Evolutionary conservation across 2,113 vertebrate species (phyloP), one percentile per base, ranked within the genome.

Genomic region (Gobiocypris rarus): DNA sequence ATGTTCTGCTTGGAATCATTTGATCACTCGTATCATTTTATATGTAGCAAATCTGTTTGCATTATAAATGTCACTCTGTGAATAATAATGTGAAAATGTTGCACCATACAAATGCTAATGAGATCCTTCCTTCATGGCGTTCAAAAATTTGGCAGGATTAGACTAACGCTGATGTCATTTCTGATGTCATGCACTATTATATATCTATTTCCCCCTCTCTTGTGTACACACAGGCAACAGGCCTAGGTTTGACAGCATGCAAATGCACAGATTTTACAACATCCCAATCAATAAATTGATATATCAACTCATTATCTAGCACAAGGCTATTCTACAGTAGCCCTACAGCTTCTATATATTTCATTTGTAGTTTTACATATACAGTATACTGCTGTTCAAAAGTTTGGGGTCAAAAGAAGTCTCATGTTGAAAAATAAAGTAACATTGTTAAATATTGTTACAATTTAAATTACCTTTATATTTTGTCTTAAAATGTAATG

Each of bases 61-160:
- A 56, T 56, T 41, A 82, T 69, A 70, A 82, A 34, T 52, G 26
- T 34, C 78, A 63, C 41, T 22, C 17, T 67, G 24, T 65, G 59
- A 65, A 65, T 45, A 22, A 69, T 69, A 56, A 82, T 70, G 48
- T 56, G 48, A 70, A 70, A 82, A 82, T 70, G 65, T 24, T 82
- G 65, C 80, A 24, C 3, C 28, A 24, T 41, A 19, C 80, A 70
- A 38, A 70, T 81, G 50, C 48, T 82, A 69, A 70, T 82, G 48
- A 70, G 56, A 70, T 38, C 61, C 28, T 26, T 26, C 38, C n/a
- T 70, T 41, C 65, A 22, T n/a, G 43, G 78, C 34, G 78, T 67
- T 67, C 17, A 67, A 81, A 81, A 81, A 31, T 17, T 19, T 67
- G 61, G 43, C 78, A 50, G 24, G 59, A 81, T 81, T 41, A n/a